Base-by-base conservation (phyloP, 1,140 invertebrate species). In the Bombus waltoni region DNA sequence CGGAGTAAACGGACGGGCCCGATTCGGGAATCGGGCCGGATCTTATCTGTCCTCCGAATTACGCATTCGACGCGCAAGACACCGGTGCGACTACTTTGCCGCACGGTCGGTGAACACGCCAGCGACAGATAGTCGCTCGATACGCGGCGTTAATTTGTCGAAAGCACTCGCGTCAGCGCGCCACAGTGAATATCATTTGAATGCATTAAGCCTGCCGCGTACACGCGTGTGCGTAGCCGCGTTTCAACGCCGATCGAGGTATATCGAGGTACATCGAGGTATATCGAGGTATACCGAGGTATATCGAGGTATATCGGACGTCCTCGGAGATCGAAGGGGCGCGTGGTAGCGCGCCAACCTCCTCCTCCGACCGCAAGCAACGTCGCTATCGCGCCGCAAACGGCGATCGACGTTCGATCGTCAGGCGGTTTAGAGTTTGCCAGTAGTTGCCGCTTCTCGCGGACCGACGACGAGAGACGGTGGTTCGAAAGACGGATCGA, bases 161-260 rank as follows among this genome's bases (percentile, higher is more conserved):
- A 92, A 92, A 92, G 91, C 90, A 87, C 81, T 91, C 89, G 91
- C 91, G 91, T 91, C 92, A 91, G 88, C 87, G 88, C 87, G 90
- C 89, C 86, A 88, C 91, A 89, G 91, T 92, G 92, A 93, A 93
- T 93, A 93, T 92, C 92, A 93, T 93, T 93, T 92, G 92, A 93
- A 92, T 93, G 92, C 91, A 93, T 93, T 93, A 93, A 92, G 89
- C 80, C 68, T 80, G 73, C 83, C 57, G 89, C 89, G 89, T 90
- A 82, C 80, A 88, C 77, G 84, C 83, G 84, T 71, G 85, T 85
- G 88, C 89, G 89, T 88, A 83, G 89, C 82, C 85, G 83, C 71
- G 76, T 76, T 81, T 81, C 78, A 40, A 68, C 18, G 77, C 62
- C 47, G 53, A 28, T 32, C 74, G 44, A 22, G 66, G 57, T 72